These are phyloP conservation scores for Drosophila setifemur DNA, from an alignment of 1,140 invertebrate species.

Conservation along the genomic window DNA sequence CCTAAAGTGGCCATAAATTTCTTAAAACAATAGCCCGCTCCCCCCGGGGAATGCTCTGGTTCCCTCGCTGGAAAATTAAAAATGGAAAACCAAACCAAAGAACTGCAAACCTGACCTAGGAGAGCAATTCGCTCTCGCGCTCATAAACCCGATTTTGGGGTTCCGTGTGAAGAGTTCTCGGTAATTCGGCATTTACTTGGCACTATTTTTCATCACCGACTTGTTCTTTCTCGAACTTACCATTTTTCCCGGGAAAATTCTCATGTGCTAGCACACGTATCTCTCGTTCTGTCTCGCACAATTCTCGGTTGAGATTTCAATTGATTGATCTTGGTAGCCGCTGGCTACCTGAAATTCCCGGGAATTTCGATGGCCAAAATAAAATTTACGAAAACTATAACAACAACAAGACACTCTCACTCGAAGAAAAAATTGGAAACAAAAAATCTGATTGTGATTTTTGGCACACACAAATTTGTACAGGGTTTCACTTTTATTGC, in stretches of 20 bases:
- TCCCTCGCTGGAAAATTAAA: slow-evolving; percentile 4
- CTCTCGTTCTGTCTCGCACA: neutral
- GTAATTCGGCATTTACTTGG: slow-evolving; percentile 22
- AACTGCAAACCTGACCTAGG: slow-evolving; percentile 25
- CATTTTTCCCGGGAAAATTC: slow-evolving; percentile 55
- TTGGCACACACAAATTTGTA: slow-evolving; percentile 6
- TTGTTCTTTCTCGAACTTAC: slow-evolving; percentile 31
- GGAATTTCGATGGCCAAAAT: slow-evolving; percentile 7
- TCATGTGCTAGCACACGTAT: slow-evolving; percentile 20
- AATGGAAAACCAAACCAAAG: neutral
- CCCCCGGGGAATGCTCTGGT: slow-evolving; percentile 18
- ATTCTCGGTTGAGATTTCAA: neutral
- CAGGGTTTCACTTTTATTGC: slow-evolving; percentile 32
- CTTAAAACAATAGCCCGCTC: neutral
- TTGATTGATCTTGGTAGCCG: slow-evolving; percentile 1
- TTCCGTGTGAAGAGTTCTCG: slow-evolving; percentile 14
- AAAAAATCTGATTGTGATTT: slow-evolving; percentile 22
- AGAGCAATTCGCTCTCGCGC: neutral
- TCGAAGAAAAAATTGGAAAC: slow-evolving; percentile 40
- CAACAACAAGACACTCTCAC: slow-evolving; percentile 22
- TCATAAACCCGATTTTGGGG: slow-evolving; percentile 21
- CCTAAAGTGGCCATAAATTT: slow-evolving; percentile 5
- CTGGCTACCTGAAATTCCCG: slow-evolving; percentile 13
- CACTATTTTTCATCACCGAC: slow-evolving; percentile 38
- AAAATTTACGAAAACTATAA: neutral